These are phyloP conservation scores for Aricia artaxerxes DNA, from an alignment of 2,888 invertebrate genomes.

Conservation along the genomic window DNA sequence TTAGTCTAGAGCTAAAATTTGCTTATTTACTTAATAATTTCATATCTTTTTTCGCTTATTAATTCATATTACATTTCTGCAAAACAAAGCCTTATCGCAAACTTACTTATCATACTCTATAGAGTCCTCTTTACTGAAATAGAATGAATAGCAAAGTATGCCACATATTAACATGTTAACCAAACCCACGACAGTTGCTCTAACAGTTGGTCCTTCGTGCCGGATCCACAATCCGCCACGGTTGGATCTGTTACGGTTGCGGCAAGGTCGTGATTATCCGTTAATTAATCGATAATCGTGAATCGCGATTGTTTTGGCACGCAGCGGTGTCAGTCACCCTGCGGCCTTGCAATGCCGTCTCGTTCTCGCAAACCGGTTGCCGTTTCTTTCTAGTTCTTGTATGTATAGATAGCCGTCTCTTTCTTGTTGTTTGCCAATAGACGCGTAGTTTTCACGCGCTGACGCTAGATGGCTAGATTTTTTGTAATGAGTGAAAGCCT, in stretches of 20 bases:
- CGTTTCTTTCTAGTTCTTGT: constrained; percentile 40
- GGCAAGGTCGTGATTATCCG: constrained; percentile 52
- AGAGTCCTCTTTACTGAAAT: no score
- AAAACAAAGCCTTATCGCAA: no score
- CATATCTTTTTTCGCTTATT: no score
- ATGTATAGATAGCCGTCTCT: constrained; percentile 45
- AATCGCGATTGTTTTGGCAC: constrained; percentile 66
- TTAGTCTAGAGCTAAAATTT: no score
- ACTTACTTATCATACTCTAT: no score
- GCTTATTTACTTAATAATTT: no score
- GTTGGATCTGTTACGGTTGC: constrained; percentile 50
- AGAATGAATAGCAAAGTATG: no score
- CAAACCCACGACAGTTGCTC: no score
- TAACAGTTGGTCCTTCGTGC: constrained; percentile 42
- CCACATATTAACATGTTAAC: no score
- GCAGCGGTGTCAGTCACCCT: constrained; percentile 72
- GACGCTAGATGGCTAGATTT: constrained; percentile 19
- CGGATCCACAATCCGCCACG: constrained; percentile 48
- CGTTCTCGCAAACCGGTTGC: constrained; percentile 49
- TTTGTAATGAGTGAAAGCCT: background rate
- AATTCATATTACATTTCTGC: no score
- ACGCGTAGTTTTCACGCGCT: background rate
- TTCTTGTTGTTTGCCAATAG: constrained; percentile 39
- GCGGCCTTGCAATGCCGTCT: constrained; percentile 76
- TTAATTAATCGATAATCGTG: constrained; percentile 59